Evolutionary conservation across 1,140 invertebrate genomes (phyloP), one percentile per base, ranked within the genome.

Genomic region (Heliconius himera): DNA sequence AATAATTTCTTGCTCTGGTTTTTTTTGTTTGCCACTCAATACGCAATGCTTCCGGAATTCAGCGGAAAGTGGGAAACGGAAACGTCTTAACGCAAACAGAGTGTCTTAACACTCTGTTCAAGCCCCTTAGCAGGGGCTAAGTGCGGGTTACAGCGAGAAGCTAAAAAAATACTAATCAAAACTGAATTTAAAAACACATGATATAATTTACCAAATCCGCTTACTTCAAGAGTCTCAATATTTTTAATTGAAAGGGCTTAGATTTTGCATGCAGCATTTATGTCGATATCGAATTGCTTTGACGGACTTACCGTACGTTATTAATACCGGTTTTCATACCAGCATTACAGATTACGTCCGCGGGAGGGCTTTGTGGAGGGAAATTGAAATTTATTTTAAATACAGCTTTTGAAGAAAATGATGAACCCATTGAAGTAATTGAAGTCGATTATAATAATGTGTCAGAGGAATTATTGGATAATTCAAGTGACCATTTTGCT

Each of bases 261-360:
- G 70, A 71, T 51, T 46, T 70, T 76, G 54, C 56, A 51, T 71
- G 46, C 54, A 41, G 74, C 66, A 54, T 77, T 70, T 36, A 49
- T 49, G 66, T 66, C 70, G 33, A 72, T 72, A 72, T 72, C 36
- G 70, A 38, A 72, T 72, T 41, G 70, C 70, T 72, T 72, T 72
- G 70, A 72, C 70, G 36, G 70, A 72, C 70, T 72, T 72, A 72
- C 29, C 70, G 70, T 54, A n/a, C 74, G 83, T 83, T 87, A 51
- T 71, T 85, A 86, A 88, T 85, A 84, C 81, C 79, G 83, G 83
- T 87, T 84, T 89, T 85, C 85, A 88, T 83, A 82, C 38, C 73
- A 81, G 83, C 70, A 87, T 89, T 88, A 88, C 76, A 74, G 81
- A 81, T 66, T 79, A 81, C 54, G 33, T 8, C 49, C 22, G 18